These are phyloP conservation scores for Hemicordylus capensis DNA, from an alignment of 2,113 vertebrate genomes.

Conservation along the genomic window DNA sequence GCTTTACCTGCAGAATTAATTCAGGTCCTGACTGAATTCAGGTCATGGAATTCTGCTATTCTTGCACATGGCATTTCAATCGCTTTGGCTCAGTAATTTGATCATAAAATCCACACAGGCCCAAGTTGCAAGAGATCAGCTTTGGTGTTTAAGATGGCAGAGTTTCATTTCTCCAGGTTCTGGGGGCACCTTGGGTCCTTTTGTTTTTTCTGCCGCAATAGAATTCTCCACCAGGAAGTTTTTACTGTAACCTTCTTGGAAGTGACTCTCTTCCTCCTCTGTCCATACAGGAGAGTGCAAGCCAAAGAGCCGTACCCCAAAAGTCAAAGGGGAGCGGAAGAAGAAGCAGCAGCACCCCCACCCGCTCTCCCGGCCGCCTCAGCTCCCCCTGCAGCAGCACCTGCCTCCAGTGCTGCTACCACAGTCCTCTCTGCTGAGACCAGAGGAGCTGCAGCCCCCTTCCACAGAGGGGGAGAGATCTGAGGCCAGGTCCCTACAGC, in stretches of 20 bases:
- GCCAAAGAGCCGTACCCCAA: constrained; percentile 58
- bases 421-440: rapidly evolving
- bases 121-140: background rate
- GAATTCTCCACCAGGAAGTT: too few relatives aligned
- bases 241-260: rapidly evolving
- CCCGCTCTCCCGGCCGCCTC: background rate
- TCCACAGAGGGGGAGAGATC: background rate
- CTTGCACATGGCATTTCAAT: background rate
- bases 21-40: too few relatives aligned
- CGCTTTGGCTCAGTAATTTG: background rate
- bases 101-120: background rate
- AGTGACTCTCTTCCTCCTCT: background rate
- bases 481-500: rapidly evolving
- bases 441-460: background rate
- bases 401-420: background rate
- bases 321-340: constrained; percentile 69
- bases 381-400: constrained; percentile 7
- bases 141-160: background rate
- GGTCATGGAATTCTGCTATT: background rate
- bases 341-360: constrained; percentile 59
- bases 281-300: constrained; percentile 65
- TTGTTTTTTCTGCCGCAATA: too few relatives aligned
- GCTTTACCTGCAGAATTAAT: background rate
- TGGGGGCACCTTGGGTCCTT: background rate
- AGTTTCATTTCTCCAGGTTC: background rate